Evolutionary conservation across 2,888 invertebrate species (phyloP), one percentile per base, ranked within the genome.

Genomic region (Arenicola marina): DNA sequence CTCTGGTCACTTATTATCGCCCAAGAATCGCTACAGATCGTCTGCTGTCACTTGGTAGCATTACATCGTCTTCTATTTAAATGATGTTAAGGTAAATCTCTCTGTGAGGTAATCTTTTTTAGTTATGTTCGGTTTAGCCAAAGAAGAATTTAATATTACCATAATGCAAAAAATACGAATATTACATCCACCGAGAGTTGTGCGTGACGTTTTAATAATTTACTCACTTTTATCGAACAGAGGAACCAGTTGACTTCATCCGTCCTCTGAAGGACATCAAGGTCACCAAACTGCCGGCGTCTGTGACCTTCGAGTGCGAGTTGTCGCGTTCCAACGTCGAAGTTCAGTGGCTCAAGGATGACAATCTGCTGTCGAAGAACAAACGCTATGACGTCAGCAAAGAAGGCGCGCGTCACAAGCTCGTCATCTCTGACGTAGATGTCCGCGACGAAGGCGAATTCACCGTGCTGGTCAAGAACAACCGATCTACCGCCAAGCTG

Each of bases 321-420:
- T 70, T 79, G 44, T 72, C 76, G 21, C 78, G 80, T 51, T 29
- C 62, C 4, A 56, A 44, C 15, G 44, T 60, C 31, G 59, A 64
- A 0, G 65, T 68, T 31, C 38, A 53, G 44, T 72, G 72, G 72
- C 64, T 62, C 54, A 66, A 66, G 51, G 68, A 67, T 26, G 69
- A 63, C 26, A 51, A 93, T 78, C 93, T 94, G 79, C 84, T 96
- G 46, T 92, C 92, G 78, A 69, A 71, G 59, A 73, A 78, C 56
- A 80, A 78, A 66, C 38, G 55, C 15, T 78, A 79, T 67, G 73
- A 75, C 67, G 73, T 79, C 66, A 66, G 76, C 34, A 70, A 71
- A 29, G 77, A 78, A 18, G 79, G 79, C 4, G 66, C 73, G 11
- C 72, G 77, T 2, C 81, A 81, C 59, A 67, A 69, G 43, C 72